phyloP scores from a whole-genome alignment of 35 echinoderm and acorn worm species.

The Anneissia japonica region DNA sequence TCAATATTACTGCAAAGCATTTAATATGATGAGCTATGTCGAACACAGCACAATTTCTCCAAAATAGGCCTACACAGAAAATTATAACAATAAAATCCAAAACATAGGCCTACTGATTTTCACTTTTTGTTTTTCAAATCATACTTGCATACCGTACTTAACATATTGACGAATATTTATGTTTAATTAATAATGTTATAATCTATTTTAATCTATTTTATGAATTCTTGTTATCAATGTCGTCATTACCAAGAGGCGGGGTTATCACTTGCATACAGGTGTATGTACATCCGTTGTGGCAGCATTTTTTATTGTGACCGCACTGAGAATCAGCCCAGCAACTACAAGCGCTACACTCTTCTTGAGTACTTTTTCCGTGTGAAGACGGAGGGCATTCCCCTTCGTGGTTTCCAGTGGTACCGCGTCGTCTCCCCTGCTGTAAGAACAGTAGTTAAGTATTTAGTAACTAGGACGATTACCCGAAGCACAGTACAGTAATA shows the following conservation, averaged over 20 bases:
- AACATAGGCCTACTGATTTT: not conserved
- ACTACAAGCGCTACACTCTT: constrained; percentile 48
- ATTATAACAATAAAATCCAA: not conserved
- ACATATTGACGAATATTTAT: not conserved
- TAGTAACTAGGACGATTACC: too few relatives aligned
- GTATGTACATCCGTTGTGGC: constrained; percentile 65
- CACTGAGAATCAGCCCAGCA: constrained; percentile 69
- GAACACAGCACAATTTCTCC: too few relatives aligned
- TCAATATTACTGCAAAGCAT: too few relatives aligned
- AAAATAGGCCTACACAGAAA: not conserved
- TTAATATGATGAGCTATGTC: too few relatives aligned
- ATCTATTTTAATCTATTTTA: not conserved
- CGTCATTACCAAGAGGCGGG: constrained; percentile 58
- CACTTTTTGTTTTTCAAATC: not conserved
- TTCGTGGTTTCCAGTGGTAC: not conserved
- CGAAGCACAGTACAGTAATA: too few relatives aligned
- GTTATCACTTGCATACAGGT: constrained; percentile 54
- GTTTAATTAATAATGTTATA: not conserved
- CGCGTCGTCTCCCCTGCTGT: not conserved
- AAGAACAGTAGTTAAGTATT: not conserved
- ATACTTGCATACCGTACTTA: not conserved
- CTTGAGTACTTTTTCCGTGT: constrained; percentile 11
- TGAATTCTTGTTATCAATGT: not conserved
- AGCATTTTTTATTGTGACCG: constrained; percentile 47
- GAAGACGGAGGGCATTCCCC: constrained; percentile 57